Evolutionary conservation across 2,888 invertebrate species (phyloP).

Genomic region (Acleris literana): DNA sequence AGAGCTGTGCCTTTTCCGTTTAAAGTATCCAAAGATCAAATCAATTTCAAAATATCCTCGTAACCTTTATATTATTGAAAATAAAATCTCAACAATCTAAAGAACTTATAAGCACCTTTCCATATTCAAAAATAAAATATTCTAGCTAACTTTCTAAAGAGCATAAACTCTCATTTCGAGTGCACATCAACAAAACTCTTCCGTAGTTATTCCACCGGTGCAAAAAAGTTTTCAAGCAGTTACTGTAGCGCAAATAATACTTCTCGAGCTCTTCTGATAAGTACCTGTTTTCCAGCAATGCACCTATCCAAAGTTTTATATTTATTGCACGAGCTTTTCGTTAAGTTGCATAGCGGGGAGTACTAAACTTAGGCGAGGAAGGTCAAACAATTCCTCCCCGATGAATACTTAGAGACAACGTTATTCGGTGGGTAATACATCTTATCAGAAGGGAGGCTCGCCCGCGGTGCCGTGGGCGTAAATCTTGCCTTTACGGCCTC

Average conservation of each 20-base stretch:
- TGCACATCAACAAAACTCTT: constrained; percentile 1
- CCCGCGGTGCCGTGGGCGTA: constrained; percentile 74
- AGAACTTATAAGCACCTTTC: too few relatives aligned
- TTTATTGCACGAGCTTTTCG: constrained; percentile 30
- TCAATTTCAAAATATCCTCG: too few relatives aligned
- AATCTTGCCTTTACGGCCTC: constrained; percentile 82
- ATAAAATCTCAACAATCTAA: too few relatives aligned
- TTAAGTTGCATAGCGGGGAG: constrained; percentile 28
- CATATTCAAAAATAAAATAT: background rate
- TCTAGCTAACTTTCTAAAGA: background rate
- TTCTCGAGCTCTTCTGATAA: constrained; percentile 20
- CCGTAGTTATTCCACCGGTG: background rate
- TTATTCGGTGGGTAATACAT: constrained; percentile 76
- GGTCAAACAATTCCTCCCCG: constrained; percentile 58
- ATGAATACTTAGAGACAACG: constrained; percentile 70
- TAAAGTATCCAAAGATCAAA: too few relatives aligned
- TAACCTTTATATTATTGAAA: too few relatives aligned
- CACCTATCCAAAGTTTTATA: constrained; percentile 29
- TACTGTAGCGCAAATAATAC: constrained; percentile 28
- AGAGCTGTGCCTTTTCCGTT: too few relatives aligned
- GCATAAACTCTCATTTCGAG: too few relatives aligned
- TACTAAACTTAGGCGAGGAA: constrained; percentile 26
- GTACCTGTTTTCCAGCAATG: constrained; percentile 32
- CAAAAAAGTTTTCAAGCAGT: constrained; percentile 16
- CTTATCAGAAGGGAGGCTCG: constrained; percentile 74